Evolutionary conservation across 2,113 vertebrate species (phyloP).

Genomic region (Lepisosteus oculatus): DNA sequence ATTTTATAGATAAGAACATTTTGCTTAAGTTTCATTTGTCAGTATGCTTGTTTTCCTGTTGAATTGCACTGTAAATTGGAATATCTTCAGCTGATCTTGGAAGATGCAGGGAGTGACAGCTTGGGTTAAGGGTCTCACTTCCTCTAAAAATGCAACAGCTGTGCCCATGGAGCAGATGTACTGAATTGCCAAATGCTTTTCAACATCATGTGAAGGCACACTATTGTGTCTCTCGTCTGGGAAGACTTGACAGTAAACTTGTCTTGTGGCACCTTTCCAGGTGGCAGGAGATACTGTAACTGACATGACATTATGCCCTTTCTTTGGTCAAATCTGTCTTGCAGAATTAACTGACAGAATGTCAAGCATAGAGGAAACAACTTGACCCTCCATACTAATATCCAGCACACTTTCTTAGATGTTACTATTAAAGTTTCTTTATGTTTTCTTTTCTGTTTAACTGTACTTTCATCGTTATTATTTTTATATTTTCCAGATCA

Average conservation of each 20-base stretch:
- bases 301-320: constrained; percentile 30
- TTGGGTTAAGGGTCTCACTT: constrained; percentile 4
- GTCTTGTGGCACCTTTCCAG: constrained; percentile 36
- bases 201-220: not conserved
- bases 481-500: too few relatives aligned
- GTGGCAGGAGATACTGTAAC: constrained; percentile 30
- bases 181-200: constrained; percentile 12
- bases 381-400: too few relatives aligned
- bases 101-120: constrained; percentile 15
- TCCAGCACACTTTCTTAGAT: too few relatives aligned
- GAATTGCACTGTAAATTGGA: constrained; percentile 4
- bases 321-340: constrained; percentile 27
- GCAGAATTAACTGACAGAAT: constrained; percentile 8
- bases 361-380: not conserved
- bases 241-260: constrained; percentile 40
- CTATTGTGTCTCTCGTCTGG: constrained; percentile 9
- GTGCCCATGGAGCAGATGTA: constrained; percentile 7
- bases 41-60: not conserved
- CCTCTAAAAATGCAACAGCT: constrained; percentile 15
- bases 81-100: not conserved
- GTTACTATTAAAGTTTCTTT: too few relatives aligned
- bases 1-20: too few relatives aligned
- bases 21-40: too few relatives aligned
- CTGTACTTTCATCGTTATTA: too few relatives aligned
- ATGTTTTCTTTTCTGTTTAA: too few relatives aligned